Evolutionary conservation across 2,888 invertebrate genomes (phyloP).

Genomic region (Spatulosminthurus flaviceps): DNA sequence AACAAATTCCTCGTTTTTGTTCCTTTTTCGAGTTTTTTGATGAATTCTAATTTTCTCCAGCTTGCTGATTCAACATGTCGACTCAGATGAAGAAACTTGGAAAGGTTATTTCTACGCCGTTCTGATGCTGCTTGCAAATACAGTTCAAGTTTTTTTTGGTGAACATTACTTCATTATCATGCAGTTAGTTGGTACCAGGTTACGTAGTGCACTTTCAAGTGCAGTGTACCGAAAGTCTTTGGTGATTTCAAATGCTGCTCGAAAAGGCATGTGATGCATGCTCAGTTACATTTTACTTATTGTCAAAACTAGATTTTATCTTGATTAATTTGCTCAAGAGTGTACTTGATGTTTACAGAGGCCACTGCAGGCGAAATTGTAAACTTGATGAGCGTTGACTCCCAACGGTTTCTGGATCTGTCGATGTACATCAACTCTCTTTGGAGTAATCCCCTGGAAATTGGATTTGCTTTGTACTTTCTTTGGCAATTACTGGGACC

Average conservation of each 20-base stretch:
- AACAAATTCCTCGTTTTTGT: no score
- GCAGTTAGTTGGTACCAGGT: constrained; percentile 71
- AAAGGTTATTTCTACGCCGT: constrained; percentile 71
- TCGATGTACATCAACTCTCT: constrained; percentile 86
- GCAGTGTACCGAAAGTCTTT: constrained; percentile 70
- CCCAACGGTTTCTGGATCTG: constrained; percentile 86
- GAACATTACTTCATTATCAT: constrained; percentile 71
- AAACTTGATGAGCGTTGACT: constrained; percentile 91
- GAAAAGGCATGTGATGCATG: constrained; percentile 50
- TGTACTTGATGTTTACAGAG: constrained; percentile 42
- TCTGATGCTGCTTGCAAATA: constrained; percentile 69
- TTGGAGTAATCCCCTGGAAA: constrained; percentile 90
- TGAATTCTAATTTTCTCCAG: constrained; percentile 58
- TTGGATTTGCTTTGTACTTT: constrained; percentile 83
- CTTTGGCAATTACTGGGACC: constrained; percentile 81
- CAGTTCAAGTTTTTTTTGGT: constrained; percentile 69
- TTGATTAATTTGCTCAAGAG: no score
- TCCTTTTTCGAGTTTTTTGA: not conserved
- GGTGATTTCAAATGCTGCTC: constrained; percentile 56
- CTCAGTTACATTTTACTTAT: not conserved
- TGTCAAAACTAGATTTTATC: not conserved
- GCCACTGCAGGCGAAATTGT: constrained; percentile 91
- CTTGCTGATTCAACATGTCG: constrained; percentile 65
- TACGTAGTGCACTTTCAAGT: constrained; percentile 70
- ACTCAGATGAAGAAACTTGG: constrained; percentile 67